Base-by-base conservation (phyloP, 2,113 vertebrate genomes). In the Neodon shergylaensis region DNA sequence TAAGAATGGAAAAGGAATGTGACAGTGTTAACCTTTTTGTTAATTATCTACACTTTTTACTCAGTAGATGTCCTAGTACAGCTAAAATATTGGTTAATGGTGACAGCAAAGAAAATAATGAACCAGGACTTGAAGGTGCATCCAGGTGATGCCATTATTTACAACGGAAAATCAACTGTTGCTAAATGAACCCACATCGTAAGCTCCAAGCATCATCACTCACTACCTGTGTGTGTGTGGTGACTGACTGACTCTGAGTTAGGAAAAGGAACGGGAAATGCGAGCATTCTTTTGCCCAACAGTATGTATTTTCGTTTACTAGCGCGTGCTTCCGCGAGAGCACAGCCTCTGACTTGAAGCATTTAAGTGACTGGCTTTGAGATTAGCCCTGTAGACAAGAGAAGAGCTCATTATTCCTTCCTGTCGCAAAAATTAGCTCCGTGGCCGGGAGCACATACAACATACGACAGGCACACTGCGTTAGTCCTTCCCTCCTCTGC, bases 131-230 rank as follows among this genome's bases (percentile, higher is more conserved):
- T 3, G 68, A 82, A 86, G 63, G 24, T 8, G 49, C 89, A 28
- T 66, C 88, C 70, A 88, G 81, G 72, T 88, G 76, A 85, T 19
- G n/a, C 44, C 91, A 87, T 81, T 90, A 83, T 94, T 85, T 86
- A 74, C 82, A 85, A 84, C 81, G 58, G 52, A 39, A 95, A 93
- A 95, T 95, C 91, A 95, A 84, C 74, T 90, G 74, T 93, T 86
- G 81, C 73, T 83, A 86, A 96, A 92, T 87, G 91, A 87, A 95
- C 79, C 61, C 77, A 47, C 76, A 81, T 11, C 73, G 81, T 94
- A 84, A 94, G 88, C 87, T 90, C 68, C 82, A 78, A 72, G 88
- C 94, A 85, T 94, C 96, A n/a, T n/a, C n/a, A n/a, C n/a, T n/a
- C n/a, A 90, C 44, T 19, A 7, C 66, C 58, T 54, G 54, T 54